Evolutionary conservation across 2,113 vertebrate genomes (phyloP).

Genomic region (Otis tarda): DNA sequence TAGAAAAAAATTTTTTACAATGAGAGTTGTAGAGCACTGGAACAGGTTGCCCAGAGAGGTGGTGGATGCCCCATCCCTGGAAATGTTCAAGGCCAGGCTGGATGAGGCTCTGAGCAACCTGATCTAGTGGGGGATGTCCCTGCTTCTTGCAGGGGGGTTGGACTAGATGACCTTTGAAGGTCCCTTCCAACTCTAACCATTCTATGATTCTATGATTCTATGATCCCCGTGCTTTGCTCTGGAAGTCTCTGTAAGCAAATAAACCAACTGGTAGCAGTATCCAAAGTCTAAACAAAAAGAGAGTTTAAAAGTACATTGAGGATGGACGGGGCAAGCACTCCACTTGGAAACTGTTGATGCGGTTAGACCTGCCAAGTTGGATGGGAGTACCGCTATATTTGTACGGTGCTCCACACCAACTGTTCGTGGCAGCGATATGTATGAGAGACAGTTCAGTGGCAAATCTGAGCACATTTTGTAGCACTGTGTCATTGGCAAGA

Average conservation of each 20-base stretch:
- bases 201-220: too few species aligned
- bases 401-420: background rate
- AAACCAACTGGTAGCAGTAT: fast-evolving
- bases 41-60: too few species aligned
- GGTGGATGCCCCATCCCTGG: too few species aligned
- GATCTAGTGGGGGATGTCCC: too few species aligned
- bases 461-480: background rate
- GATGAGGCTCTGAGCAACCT: too few species aligned
- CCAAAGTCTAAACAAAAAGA: background rate
- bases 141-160: too few species aligned
- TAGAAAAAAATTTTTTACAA: too few species aligned
- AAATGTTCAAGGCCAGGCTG: too few species aligned
- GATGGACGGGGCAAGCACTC: background rate
- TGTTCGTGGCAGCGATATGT: slow-evolving; percentile 16
- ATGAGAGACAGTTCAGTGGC: background rate
- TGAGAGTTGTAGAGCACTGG: too few species aligned
- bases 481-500: background rate
- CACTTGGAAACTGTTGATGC: background rate
- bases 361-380: background rate
- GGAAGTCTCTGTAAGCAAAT: background rate
- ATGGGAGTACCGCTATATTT: background rate
- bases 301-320: background rate
- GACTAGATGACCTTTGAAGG: too few species aligned
- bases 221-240: background rate
- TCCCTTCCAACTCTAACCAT: too few species aligned